A percentile compares a stretch with the other conserved stretches of the same genome.
Conservation (phyloP, 2,113 vertebrate species). For the Neolamprologus fasciatus region DNA sequence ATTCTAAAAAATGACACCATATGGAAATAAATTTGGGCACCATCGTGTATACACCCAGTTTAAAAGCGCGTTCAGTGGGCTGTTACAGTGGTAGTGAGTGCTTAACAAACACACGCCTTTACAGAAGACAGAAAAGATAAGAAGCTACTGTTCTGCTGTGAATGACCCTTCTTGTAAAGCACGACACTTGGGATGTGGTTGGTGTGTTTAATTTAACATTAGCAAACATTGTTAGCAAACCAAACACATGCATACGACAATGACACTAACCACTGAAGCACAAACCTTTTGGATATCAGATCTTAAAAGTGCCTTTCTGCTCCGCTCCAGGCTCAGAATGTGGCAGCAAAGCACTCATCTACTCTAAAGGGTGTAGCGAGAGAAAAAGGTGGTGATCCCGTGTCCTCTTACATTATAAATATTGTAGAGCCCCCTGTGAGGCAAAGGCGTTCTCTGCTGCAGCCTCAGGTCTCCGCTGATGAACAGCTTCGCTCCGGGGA, state of each 20-base stretch:
- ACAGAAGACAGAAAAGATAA: not conserved
- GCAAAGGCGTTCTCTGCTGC: slow-evolving; percentile 81
- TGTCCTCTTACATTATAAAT: slow-evolving; percentile 82
- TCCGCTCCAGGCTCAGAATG: not conserved
- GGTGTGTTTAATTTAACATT: not conserved
- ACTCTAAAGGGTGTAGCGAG: not conserved
- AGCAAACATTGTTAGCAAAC: not conserved
- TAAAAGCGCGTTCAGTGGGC: not conserved
- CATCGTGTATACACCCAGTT: rapidly evolving
- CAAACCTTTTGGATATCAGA: not conserved
- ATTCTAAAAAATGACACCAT: not conserved
- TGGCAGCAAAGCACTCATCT: not conserved
- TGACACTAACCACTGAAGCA: not conserved
- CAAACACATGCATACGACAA: not conserved
- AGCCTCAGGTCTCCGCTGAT: slow-evolving; percentile 85
- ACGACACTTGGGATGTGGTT: not conserved
- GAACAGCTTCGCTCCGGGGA: slow-evolving; percentile 80
- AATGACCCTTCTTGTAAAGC: not conserved
- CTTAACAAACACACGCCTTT: not conserved
- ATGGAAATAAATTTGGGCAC: not conserved
- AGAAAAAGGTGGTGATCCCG: not conserved
- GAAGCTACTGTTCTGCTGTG: not conserved
- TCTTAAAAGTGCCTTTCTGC: not conserved
- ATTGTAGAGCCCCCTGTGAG: slow-evolving; percentile 76
- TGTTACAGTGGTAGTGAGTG: not conserved